Evolutionary conservation across 1,140 invertebrate species (phyloP).

Genomic region (Drosophila burlai): DNA sequence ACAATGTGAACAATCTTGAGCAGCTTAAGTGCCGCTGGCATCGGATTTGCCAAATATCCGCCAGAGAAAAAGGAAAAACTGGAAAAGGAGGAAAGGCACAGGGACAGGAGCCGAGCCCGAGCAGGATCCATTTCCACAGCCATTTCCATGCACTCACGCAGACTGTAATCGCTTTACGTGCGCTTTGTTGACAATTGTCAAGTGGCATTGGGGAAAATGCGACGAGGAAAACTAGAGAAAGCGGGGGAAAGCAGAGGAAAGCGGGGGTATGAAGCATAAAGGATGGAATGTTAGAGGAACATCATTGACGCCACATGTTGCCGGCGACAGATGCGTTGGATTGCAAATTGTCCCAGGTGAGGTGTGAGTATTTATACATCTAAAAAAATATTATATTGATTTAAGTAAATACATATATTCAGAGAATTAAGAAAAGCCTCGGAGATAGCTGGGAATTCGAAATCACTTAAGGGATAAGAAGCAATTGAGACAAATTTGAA

Average conservation of each 20-base stretch:
- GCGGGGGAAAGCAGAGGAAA: no score
- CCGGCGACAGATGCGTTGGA: constrained; percentile 53
- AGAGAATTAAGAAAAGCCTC: neutral
- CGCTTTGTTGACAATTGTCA: constrained; percentile 67
- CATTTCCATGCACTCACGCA: constrained; percentile 60
- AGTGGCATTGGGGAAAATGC: constrained; percentile 24
- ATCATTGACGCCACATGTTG: constrained; percentile 60
- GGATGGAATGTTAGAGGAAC: constrained; percentile 22
- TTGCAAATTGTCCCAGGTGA: constrained; percentile 53
- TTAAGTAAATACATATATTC: no score
- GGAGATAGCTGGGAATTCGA: neutral
- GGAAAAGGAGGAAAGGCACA: neutral
- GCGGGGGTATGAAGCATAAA: neutral
- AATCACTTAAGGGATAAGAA: neutral
- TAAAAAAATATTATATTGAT: no score
- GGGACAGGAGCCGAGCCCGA: neutral
- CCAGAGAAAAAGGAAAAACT: constrained; percentile 14
- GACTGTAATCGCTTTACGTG: constrained; percentile 64
- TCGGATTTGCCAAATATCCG: constrained; percentile 64
- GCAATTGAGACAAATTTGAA: no score
- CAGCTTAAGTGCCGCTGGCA: constrained; percentile 56
- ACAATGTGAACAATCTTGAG: constrained; percentile 46
- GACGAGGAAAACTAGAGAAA: neutral
- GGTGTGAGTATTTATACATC: neutral
- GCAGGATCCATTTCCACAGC: constrained; percentile 29